Percentiles rank a stretch among this genome's conserved stretches.
Evolutionary conservation across 2,888 invertebrate species (phyloP).

Genomic region (Invenusta paracnida): DNA sequence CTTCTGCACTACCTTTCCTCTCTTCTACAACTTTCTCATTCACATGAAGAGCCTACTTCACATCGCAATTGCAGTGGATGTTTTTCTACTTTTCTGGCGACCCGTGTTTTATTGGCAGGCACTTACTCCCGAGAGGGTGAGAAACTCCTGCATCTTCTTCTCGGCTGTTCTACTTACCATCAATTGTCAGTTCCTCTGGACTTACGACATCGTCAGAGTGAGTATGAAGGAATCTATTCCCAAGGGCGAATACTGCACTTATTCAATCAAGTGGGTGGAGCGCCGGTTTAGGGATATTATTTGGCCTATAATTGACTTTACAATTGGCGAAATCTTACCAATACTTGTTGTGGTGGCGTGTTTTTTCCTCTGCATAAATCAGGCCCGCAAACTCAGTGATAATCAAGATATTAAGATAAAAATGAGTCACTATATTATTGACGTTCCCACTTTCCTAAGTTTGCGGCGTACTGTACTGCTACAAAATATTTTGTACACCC

Average conservation of each 20-base stretch:
- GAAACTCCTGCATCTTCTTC: neutral
- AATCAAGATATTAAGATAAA: neutral
- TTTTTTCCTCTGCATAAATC: neutral
- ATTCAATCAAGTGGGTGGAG: neutral
- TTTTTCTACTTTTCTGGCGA: neutral
- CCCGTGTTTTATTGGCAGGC: neutral
- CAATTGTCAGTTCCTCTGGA: slow-evolving; percentile 11
- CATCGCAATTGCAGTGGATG: neutral
- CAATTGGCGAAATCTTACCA: neutral
- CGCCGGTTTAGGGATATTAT: neutral
- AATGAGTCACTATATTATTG: neutral
- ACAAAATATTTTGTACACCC: neutral
- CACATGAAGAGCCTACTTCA: slow-evolving; percentile 20
- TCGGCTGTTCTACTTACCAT: neutral
- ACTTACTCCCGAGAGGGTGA: neutral
- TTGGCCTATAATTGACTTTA: neutral
- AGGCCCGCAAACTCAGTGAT: neutral
- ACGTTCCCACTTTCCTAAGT: neutral
- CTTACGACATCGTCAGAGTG: slow-evolving; percentile 19
- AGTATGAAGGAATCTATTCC: neutral
- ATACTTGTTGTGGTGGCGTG: neutral
- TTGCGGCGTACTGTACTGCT: neutral
- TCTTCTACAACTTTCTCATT: slow-evolving; percentile 16
- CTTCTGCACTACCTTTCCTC: neutral
- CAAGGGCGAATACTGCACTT: neutral